Evolutionary conservation across 2,797 vertebrate species (phyloP), one percentile per base, ranked within the genome.

Genomic region (Gila robusta): DNA sequence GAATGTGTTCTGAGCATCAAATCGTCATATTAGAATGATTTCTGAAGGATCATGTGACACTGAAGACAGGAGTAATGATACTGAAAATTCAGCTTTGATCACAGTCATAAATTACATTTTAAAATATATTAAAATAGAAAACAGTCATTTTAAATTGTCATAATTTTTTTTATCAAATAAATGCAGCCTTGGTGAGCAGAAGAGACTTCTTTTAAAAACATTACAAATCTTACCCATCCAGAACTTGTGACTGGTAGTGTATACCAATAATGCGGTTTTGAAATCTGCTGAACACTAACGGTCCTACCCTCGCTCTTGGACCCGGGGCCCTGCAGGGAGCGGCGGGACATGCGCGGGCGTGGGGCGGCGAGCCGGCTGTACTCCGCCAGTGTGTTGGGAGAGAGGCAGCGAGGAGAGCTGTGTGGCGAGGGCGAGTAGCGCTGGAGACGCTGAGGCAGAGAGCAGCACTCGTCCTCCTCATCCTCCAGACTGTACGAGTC

Each of bases 401-500:
- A 98, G 76, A 96, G 96, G 87, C 97, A 98, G 14, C 97, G 96
- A 21, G 98, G 97, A 1, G 97, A 98, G 81, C 96, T 96, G 62
- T 96, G 94, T 0, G 97, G 97, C 0, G 97, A 98, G 0, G 97
- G 97, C 0, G 96, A 97, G 89, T 96, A 98, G 81, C 95, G 95
- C 86, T 96, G 96, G 2, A 93, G 89, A 1, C 95, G 93, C 39
- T 95, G 96, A 1, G 95, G 91, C 0, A 95, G 90, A 79, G 96
- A 94, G 78, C 90, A 93, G 87, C 95, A 96, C 35, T 96, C 97
- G 0, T 97, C 96, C 12, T 95, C 97, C 88, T 98, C 97, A 0
- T 98, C 97, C 90, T 98, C 97, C 67, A 97, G 93, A 90, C 97
- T 98, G 93, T 97, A 97, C 0, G 95, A 95, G 92, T 98, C 97